Conservation (phyloP, 2,113 vertebrate species). For the Neolamprologus modestus region DNA sequence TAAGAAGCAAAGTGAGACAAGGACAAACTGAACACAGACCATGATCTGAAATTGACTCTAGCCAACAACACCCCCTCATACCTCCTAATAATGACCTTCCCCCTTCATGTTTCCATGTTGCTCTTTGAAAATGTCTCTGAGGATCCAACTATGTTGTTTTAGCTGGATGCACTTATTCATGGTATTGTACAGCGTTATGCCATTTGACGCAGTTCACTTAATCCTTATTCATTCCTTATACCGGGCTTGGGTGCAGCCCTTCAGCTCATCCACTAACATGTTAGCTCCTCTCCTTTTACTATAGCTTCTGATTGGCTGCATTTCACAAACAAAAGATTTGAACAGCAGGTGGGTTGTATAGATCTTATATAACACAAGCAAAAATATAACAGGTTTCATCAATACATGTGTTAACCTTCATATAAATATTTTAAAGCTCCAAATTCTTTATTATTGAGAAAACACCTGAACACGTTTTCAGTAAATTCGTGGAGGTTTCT, state of each 20-base stretch:
- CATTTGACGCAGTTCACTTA: neutral
- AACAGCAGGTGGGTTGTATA: neutral
- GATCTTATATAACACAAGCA: neutral
- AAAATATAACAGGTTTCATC: neutral
- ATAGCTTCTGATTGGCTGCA: neutral
- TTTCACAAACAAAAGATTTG: neutral
- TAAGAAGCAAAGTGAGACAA: neutral
- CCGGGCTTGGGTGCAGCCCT: neutral
- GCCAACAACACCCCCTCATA: neutral
- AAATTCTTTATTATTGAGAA: neutral
- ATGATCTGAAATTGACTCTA: neutral
- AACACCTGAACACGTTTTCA: neutral
- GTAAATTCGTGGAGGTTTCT: neutral
- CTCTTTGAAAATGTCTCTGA: neutral
- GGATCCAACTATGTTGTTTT: neutral
- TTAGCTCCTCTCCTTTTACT: neutral
- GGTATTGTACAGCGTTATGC: neutral
- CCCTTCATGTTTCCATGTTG: neutral
- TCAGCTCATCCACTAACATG: neutral
- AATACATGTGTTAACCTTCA: neutral
- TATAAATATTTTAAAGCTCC: neutral
- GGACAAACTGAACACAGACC: neutral
- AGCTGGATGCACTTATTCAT: neutral
- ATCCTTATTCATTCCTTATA: neutral
- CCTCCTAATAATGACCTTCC: neutral